phyloP scores from a whole-genome alignment of 2,113 vertebrate genomes.

The Lynx canadensis region DNA sequence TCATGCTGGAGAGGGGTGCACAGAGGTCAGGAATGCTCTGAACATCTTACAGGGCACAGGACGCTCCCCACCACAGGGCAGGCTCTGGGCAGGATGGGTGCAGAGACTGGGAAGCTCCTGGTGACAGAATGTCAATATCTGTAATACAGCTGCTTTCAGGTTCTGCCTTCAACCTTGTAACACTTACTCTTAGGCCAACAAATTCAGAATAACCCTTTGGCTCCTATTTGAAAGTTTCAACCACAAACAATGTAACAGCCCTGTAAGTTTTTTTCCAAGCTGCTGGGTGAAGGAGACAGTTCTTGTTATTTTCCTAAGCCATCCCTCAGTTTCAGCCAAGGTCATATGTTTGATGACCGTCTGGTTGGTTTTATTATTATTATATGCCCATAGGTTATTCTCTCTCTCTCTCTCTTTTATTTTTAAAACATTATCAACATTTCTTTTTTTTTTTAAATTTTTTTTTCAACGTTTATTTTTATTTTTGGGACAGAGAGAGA shows the following conservation, averaged over 20 bases:
- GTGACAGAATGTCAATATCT: not conserved
- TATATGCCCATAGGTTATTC: not conserved
- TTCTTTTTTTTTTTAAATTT: not conserved
- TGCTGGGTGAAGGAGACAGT: not conserved
- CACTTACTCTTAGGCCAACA: not conserved
- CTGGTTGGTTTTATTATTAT: not conserved
- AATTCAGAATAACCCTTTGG: not conserved
- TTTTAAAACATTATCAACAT: not conserved
- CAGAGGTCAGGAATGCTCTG: too few species aligned
- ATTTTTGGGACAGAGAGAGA: too few species aligned
- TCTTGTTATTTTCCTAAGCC: not conserved
- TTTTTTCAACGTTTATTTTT: too few species aligned
- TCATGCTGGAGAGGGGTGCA: too few species aligned
- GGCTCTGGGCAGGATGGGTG: not conserved
- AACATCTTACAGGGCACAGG: too few species aligned
- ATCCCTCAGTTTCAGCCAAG: not conserved
- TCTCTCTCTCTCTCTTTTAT: too few species aligned
- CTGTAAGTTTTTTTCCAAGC: fast-evolving
- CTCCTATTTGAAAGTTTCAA: not conserved
- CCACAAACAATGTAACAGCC: fast-evolving
- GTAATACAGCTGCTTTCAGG: too few species aligned
- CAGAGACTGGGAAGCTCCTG: not conserved
- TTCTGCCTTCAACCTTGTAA: not conserved
- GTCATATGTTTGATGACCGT: not conserved
- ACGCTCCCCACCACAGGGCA: too few species aligned